Evolutionary conservation across 1,140 invertebrate genomes (phyloP).

Genomic region (Sycophila sp.): DNA sequence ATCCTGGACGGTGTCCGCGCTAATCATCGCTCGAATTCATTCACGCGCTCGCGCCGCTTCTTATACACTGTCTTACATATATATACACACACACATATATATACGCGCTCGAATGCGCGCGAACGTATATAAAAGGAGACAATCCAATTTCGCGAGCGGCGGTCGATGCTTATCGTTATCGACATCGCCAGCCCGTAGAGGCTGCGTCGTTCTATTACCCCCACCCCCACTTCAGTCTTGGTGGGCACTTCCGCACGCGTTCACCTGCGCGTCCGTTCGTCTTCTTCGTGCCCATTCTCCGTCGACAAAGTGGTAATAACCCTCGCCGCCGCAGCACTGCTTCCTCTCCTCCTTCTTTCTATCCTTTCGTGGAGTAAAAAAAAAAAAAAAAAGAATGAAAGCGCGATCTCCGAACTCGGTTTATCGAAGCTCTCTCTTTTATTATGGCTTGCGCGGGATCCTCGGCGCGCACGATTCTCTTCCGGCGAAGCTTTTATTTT

Average conservation of each 20-base stretch:
- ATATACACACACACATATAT: background rate
- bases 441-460: too few species aligned
- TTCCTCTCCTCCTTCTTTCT: background rate
- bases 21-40: constrained; percentile 20
- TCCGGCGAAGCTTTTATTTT: background rate
- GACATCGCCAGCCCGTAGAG: constrained; percentile 2
- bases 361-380: background rate
- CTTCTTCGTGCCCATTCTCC: background rate
- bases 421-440: background rate
- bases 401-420: too few species aligned
- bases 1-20: too few species aligned
- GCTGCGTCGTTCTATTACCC: background rate
- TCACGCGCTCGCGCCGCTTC: background rate
- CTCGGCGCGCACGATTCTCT: too few species aligned
- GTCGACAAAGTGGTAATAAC: constrained; percentile 8
- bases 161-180: constrained; percentile 30
- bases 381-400: too few species aligned
- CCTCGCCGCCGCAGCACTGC: background rate
- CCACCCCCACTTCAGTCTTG: constrained; percentile 5
- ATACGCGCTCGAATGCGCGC: background rate
- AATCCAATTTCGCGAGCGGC: constrained; percentile 20
- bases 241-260: background rate
- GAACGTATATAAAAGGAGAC: constrained; percentile 30
- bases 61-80: too few species aligned
- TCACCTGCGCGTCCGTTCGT: constrained; percentile 6